These are phyloP conservation scores for Cotesia vestalis DNA, from an alignment of 1,140 invertebrate genomes.

Conservation along the genomic window DNA sequence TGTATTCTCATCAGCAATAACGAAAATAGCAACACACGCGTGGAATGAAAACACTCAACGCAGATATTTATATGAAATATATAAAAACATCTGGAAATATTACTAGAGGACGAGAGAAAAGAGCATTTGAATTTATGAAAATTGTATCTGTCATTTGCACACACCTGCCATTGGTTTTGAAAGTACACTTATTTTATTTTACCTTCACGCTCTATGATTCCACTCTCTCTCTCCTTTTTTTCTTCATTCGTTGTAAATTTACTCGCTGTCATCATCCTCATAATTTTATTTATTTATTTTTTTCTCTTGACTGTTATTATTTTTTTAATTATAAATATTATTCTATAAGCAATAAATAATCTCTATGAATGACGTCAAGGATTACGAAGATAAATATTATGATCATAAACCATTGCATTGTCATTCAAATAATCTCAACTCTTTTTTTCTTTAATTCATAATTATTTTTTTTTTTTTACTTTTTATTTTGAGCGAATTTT, in stretches of 20 bases:
- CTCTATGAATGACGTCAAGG: too few relatives aligned
- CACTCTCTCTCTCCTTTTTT: background rate
- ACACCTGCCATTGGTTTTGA: slow-evolving; percentile 22
- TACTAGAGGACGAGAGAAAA: slow-evolving; percentile 1
- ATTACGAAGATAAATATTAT: too few relatives aligned
- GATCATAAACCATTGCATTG: too few relatives aligned
- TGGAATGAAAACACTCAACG: background rate
- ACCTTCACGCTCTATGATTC: slow-evolving; percentile 12
- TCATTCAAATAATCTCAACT: too few relatives aligned
- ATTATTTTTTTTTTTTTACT: too few relatives aligned
- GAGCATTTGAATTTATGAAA: slow-evolving; percentile 29
- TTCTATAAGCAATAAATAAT: too few relatives aligned
- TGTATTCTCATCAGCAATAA: slow-evolving; percentile 24
- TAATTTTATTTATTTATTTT: background rate
- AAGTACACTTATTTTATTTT: slow-evolving; percentile 18
- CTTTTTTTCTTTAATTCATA: too few relatives aligned
- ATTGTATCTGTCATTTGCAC: slow-evolving; percentile 25
- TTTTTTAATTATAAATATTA: background rate
- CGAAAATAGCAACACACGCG: slow-evolving; percentile 28
- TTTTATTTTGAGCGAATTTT: too few relatives aligned
- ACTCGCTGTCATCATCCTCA: background rate
- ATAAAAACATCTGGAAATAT: slow-evolving; percentile 7
- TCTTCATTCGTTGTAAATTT: background rate
- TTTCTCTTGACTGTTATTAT: too few relatives aligned
- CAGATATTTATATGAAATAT: slow-evolving; percentile 15